Conservation (phyloP, 2,113 vertebrate species). For the Nyctereutes procyonoides region DNA sequence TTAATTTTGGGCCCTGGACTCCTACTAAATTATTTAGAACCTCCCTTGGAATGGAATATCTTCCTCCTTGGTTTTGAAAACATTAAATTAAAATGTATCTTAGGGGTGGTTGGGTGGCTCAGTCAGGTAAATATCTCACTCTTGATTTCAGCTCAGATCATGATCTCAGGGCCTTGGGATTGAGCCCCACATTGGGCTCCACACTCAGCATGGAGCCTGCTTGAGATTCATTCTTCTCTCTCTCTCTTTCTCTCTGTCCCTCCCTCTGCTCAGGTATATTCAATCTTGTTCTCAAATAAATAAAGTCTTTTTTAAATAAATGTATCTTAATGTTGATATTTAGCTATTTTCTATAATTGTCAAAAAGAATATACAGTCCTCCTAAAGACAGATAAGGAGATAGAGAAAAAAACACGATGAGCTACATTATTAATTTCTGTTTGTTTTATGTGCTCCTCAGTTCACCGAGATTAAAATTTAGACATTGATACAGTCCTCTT, state of each 20-base stretch:
- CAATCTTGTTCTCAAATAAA: background rate
- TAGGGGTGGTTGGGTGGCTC: background rate
- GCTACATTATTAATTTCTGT: background rate
- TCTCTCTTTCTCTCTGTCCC: background rate
- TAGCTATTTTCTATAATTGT: conserved; percentile 14
- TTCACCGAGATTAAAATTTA: background rate
- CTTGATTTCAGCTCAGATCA: background rate
- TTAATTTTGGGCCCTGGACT: background rate
- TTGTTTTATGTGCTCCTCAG: background rate
- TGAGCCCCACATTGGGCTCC: background rate
- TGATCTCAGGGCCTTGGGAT: background rate
- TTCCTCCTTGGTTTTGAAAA: conserved; percentile 38
- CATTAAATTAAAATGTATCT: conserved; percentile 1
- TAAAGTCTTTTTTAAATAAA: too few relatives aligned
- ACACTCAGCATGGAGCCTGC: background rate
- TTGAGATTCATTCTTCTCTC: background rate
- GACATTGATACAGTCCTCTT: background rate
- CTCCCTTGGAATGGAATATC: background rate
- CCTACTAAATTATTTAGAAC: background rate
- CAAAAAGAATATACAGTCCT: background rate
- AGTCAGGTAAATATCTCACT: background rate
- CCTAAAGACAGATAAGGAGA: background rate
- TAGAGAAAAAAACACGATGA: background rate
- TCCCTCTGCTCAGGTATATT: background rate
- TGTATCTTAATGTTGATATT: background rate